A percentile compares a stretch with the other conserved stretches of the same genome.
Conservation (phyloP, 2,888 invertebrate species). For the Campoplex nolae region DNA sequence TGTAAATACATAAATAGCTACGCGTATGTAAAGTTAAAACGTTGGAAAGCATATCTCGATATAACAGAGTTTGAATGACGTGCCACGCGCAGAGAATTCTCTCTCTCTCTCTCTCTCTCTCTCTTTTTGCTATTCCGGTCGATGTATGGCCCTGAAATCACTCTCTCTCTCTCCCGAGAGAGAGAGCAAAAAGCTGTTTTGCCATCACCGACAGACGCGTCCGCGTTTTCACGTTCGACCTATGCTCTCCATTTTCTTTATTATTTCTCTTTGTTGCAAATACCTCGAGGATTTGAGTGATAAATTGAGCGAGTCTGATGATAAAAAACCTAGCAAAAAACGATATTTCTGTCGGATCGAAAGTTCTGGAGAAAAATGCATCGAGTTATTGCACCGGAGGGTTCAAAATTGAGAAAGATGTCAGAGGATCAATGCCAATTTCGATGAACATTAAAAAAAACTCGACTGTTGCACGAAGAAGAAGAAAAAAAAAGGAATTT, state of each 20-base stretch:
- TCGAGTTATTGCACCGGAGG: background rate
- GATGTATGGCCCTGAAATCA: conserved; percentile 74
- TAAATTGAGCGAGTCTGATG: background rate
- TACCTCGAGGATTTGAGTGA: background rate
- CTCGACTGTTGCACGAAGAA: background rate
- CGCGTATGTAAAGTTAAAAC: background rate
- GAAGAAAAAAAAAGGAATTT: background rate
- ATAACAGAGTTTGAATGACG: conserved; percentile 45
- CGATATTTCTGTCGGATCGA: background rate
- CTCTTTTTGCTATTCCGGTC: conserved; percentile 73
- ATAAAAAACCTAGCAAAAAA: background rate
- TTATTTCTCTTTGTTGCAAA: background rate
- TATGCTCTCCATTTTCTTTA: background rate
- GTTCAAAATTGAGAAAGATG: background rate
- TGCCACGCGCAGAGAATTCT: conserved; percentile 31
- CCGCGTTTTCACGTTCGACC: conserved; percentile 32
- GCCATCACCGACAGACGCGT: conserved; percentile 36
- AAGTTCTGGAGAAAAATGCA: background rate
- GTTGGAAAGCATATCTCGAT: conserved; percentile 37
- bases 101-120: conserved; percentile 29
- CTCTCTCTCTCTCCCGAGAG: conserved; percentile 5
- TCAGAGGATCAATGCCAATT: no score
- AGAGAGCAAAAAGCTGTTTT: conserved; percentile 54
- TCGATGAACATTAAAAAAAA: no score
- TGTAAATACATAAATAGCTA: background rate